Base-by-base conservation (phyloP, 2,888 invertebrate species). In the Mactromeris polynyma region DNA sequence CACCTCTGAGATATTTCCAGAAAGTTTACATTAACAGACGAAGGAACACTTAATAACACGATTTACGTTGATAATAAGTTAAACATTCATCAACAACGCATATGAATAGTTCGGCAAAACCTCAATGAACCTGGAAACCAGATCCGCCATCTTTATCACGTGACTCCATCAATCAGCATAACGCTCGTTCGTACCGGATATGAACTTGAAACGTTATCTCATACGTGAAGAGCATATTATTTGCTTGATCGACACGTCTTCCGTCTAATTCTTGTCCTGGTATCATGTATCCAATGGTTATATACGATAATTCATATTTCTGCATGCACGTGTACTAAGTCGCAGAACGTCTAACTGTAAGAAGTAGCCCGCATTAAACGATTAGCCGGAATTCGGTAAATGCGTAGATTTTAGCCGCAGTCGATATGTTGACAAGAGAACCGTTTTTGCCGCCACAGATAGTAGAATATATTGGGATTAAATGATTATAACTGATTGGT, bases 151-250 rank as follows among this genome's bases (percentile, higher is more conserved):
- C 17, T 73, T 36, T 17, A 33, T 73, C 73, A 73, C 73, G 33
- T 73, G 33, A 19, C 31, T 33, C 36, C 11, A 73, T 73, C 33
- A 19, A 73, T 73, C 73, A 73, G 11, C 73, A 31, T 33, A 36
- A 73, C 73, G 73, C 73, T 73, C 14, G 33, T 73, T 73, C 58
- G 73, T 33, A 73, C 73, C 73, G 73, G 73, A 73, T 36, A 36
- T 73, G 73, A 36, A 73, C 73, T 73, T 73, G 73, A 33, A 73
- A 73, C 33, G 73, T 36, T 73, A 73, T 73, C 73, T 73, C 36
- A 26, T 3, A 17, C 73, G 0, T 36, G 73, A 73, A 73, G 73
- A 73, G 73, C 73, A 73, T 17, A 73, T 73, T 73, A 73, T 73
- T 33, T 73, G 73, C 73, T 14, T 73, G 73, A 73, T 33, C 33